Base-by-base conservation (phyloP, 2,888 invertebrate species). In the Chamaedrilus cognettii region DNA sequence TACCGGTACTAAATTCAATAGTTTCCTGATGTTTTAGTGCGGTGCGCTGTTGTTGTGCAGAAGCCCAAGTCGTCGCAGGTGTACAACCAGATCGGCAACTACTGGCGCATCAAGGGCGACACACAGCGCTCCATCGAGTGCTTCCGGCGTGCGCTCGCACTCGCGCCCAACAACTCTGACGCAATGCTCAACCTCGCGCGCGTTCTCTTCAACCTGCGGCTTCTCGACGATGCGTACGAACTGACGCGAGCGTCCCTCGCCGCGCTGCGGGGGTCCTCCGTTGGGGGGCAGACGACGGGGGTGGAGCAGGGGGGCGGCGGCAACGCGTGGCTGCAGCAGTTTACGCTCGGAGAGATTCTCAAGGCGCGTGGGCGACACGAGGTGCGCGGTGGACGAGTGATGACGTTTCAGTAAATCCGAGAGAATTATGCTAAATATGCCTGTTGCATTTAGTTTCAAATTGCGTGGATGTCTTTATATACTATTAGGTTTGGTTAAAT, bases 11-110 rank as follows among this genome's bases (percentile, higher is more conserved):
- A n/a, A n/a, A n/a, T n/a, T n/a, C n/a, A n/a, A n/a, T n/a, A n/a
- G n/a, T n/a, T n/a, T n/a, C n/a, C n/a, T n/a, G n/a, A n/a, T n/a
- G n/a, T n/a, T n/a, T n/a, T n/a, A n/a, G n/a, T n/a, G n/a, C n/a
- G n/a, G n/a, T n/a, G n/a, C n/a, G n/a, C n/a, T n/a, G n/a, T n/a
- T n/a, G 42, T 15, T 42, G 11, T 42, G 61, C 80, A 82, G 81
- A 78, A 77, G 70, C 81, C 82, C 28, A 79, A 89, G 86, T 93
- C 92, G 64, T 90, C 92, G 31, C 91, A 92, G 79, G 86, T 93
- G 60, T 93, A 92, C 82, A 94, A 93, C 82, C 92, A 94, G 84
- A 93, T 94, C 78, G 94, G 94, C 1, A 94, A 94, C 84, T 94
- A 92, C 83, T 94, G 92, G 92, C 88, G 93, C 71, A 91, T 94